phyloP scores from a whole-genome alignment of 2,888 invertebrate genomes.

The Caradrina clavipalpis region DNA sequence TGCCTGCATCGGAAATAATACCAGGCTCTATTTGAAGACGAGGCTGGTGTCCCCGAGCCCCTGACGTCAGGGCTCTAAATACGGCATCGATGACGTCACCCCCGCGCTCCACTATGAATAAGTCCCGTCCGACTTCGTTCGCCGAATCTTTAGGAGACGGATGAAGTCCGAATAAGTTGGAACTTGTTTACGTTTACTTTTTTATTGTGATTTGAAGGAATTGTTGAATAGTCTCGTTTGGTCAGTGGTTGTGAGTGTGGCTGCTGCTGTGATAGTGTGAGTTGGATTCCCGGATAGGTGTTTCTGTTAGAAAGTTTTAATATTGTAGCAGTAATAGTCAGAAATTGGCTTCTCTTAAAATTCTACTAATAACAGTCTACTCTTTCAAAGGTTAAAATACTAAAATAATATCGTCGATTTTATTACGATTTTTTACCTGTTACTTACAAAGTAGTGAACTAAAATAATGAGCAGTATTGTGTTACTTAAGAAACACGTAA shows the following conservation, averaged over 20 bases:
- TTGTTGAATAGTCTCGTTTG: background rate
- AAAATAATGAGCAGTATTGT: background rate
- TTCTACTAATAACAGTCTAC: too few species aligned
- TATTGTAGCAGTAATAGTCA: too few species aligned
- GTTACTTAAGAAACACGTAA: constrained; percentile 5
- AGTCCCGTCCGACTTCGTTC: constrained; percentile 12
- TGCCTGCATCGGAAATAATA: constrained; percentile 5
- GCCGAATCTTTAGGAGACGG: constrained; percentile 13
- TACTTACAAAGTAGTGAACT: background rate
- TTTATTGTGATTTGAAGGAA: constrained; percentile 15
- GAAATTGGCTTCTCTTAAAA: too few species aligned
- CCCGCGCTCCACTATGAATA: constrained; percentile 46
- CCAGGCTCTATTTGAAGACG: constrained; percentile 7
- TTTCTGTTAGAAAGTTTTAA: too few species aligned
- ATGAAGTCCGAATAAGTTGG: constrained; percentile 29
- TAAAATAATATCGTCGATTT: too few species aligned
- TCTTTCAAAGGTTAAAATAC: too few species aligned
- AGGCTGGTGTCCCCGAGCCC: background rate
- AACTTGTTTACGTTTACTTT: constrained; percentile 22
- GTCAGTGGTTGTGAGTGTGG: background rate
- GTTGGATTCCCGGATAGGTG: too few species aligned
- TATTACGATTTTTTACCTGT: too few species aligned
- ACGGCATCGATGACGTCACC: constrained; percentile 40
- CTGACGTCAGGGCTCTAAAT: constrained; percentile 40
- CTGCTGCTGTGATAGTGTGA: too few species aligned